Percentiles rank a stretch among this genome's conserved stretches.
Conservation (phyloP, 2,888 invertebrate species). For the Brenthis ino region DNA sequence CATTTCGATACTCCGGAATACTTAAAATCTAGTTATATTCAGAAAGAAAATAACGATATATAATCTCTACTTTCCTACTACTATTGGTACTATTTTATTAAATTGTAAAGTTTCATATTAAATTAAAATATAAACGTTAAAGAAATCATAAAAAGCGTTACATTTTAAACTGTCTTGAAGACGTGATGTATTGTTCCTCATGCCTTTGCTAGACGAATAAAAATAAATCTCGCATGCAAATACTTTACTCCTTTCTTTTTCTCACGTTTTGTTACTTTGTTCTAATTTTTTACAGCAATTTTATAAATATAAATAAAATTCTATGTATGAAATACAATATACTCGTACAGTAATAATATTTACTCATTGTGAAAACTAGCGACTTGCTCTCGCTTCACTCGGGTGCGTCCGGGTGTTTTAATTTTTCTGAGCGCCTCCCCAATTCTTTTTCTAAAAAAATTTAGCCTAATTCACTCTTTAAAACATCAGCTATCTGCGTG, state of each 20-base stretch:
- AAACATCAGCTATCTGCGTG: too few species aligned
- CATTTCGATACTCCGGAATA: too few species aligned
- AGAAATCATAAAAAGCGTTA: not conserved
- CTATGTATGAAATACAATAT: not conserved
- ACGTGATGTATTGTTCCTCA: not conserved
- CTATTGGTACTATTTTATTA: too few species aligned
- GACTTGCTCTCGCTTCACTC: not conserved
- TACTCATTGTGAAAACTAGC: too few species aligned
- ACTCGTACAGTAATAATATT: not conserved
- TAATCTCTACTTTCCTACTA: too few species aligned
- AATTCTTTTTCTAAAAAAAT: too few species aligned
- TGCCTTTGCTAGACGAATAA: not conserved
- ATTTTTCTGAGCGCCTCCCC: too few species aligned
- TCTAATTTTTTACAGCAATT: conserved; percentile 5
- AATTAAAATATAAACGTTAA: not conserved
- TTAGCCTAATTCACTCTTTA: too few species aligned
- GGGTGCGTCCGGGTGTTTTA: too few species aligned
- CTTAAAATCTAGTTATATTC: too few species aligned
- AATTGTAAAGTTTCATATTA: not conserved
- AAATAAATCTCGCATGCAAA: conserved; percentile 7
- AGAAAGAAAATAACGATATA: too few species aligned
- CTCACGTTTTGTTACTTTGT: conserved; percentile 1
- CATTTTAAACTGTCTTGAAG: not conserved
- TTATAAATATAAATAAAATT: conserved; percentile 9
- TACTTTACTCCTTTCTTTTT: not conserved